phyloP scores from a whole-genome alignment of 2,113 vertebrate species.

The Anoplopoma fimbria region DNA sequence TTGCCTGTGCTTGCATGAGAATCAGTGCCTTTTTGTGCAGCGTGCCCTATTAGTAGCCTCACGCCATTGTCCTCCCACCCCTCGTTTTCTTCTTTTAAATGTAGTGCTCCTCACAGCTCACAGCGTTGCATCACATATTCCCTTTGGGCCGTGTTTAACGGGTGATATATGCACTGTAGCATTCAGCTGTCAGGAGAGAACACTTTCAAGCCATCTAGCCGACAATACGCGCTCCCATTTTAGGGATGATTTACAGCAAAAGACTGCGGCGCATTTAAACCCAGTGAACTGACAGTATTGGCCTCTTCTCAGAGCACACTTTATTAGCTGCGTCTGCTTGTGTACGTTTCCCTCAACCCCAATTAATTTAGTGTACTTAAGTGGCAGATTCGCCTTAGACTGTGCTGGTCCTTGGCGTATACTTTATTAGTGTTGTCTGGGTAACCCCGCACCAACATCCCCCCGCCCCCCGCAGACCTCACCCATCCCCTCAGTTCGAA shows the following conservation, averaged over 20 bases:
- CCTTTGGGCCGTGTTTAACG: slow-evolving; percentile 43
- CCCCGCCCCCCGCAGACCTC: background rate
- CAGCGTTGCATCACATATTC: slow-evolving; percentile 42
- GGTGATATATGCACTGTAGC: slow-evolving; percentile 57
- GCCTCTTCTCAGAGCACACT: slow-evolving; percentile 41
- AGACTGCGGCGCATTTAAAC: slow-evolving; percentile 49
- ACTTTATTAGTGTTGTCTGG: slow-evolving; percentile 70
- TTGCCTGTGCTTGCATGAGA: slow-evolving; percentile 11
- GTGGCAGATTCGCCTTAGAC: slow-evolving; percentile 62
- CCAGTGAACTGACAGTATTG: slow-evolving; percentile 60
- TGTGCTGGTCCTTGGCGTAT: slow-evolving; percentile 43
- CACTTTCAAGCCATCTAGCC: slow-evolving; percentile 44
- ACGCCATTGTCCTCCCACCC: slow-evolving; percentile 20
- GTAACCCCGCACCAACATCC: slow-evolving; percentile 31
- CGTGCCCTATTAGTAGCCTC: slow-evolving; percentile 3
- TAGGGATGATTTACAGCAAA: slow-evolving; percentile 62
- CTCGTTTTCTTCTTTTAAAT: slow-evolving; percentile 33
- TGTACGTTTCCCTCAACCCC: slow-evolving; percentile 62
- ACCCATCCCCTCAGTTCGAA: slow-evolving; percentile 16
- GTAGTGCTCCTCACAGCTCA: slow-evolving; percentile 4
- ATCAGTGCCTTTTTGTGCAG: background rate
- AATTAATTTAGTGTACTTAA: slow-evolving; percentile 71
- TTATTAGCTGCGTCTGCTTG: slow-evolving; percentile 67
- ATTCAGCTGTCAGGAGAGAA: slow-evolving; percentile 49
- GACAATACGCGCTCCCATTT: slow-evolving; percentile 42